Percentiles rank a stretch among this genome's conserved stretches.
Evolutionary conservation across 2,113 vertebrate species (phyloP).

Genomic region (Bujurquina vittata): DNA sequence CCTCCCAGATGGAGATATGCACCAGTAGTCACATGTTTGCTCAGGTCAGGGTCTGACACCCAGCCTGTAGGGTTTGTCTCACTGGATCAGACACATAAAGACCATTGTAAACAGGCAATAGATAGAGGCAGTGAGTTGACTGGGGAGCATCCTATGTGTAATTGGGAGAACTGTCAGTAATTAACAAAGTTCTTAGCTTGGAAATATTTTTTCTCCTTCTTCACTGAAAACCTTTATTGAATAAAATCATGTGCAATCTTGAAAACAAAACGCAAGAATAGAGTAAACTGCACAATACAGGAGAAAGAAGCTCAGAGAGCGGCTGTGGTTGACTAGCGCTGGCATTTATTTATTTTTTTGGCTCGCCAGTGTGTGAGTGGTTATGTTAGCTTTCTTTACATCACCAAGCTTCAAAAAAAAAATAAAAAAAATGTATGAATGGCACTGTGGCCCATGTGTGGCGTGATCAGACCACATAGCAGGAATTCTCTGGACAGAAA

Average conservation of each 20-base stretch:
- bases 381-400: neutral
- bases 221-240: neutral
- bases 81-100: constrained; percentile 15
- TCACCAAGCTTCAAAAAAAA: neutral
- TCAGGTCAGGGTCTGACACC: constrained; percentile 25
- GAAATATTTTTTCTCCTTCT: neutral
- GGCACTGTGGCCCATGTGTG: neutral
- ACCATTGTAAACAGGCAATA: neutral
- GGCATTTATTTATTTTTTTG: neutral
- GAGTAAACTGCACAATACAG: neutral
- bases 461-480: neutral
- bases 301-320: neutral
- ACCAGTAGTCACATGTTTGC: constrained; percentile 30
- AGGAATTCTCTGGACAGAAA: neutral
- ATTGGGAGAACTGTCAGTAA: neutral
- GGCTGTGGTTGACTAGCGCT: neutral
- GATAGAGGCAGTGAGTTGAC: neutral
- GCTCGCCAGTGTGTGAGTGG: neutral
- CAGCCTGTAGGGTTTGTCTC: neutral
- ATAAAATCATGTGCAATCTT: neutral
- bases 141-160: neutral
- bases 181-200: neutral
- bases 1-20: constrained; percentile 54
- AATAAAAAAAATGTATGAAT: neutral
- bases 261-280: neutral